These are phyloP conservation scores for Rhyacichthys aspro DNA, from an alignment of 2,797 vertebrate species.

Conservation along the genomic window DNA sequence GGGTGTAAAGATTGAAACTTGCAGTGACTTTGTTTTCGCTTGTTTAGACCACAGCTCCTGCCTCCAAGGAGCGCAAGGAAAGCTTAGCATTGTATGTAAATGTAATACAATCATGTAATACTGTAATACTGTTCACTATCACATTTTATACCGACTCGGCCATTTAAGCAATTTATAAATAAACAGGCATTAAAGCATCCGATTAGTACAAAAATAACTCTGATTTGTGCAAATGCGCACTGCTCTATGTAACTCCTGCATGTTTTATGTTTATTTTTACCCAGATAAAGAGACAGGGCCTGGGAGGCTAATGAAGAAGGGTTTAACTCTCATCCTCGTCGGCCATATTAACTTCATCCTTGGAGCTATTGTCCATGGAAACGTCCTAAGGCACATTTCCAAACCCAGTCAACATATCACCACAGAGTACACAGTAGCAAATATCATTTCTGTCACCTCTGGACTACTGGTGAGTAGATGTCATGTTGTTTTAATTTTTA, in stretches of 20 bases:
- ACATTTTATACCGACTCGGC: too few relatives aligned
- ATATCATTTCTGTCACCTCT: slow-evolving; percentile 90
- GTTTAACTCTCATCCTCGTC: slow-evolving; percentile 87
- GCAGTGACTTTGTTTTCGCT: not conserved
- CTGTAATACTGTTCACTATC: too few relatives aligned
- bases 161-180: too few relatives aligned
- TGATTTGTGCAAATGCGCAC: not conserved
- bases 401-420: slow-evolving; percentile 80
- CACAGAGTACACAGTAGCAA: slow-evolving; percentile 85
- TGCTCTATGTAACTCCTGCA: not conserved
- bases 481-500: too few relatives aligned
- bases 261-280: not conserved
- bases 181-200: too few relatives aligned
- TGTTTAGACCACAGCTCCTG: not conserved
- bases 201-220: too few relatives aligned
- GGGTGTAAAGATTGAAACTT: not conserved
- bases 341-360: slow-evolving; percentile 91
- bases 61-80: not conserved
- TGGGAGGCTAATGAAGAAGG: slow-evolving; percentile 85
- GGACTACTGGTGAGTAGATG: slow-evolving; percentile 87
- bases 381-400: slow-evolving; percentile 89
- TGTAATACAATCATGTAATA: too few relatives aligned
- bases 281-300: slow-evolving; percentile 84
- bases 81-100: too few relatives aligned
- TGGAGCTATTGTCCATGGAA: slow-evolving; percentile 92